Evolutionary conservation across 2,888 invertebrate species (phyloP), one percentile per base, ranked within the genome.

Genomic region (Capitulum mitella): DNA sequence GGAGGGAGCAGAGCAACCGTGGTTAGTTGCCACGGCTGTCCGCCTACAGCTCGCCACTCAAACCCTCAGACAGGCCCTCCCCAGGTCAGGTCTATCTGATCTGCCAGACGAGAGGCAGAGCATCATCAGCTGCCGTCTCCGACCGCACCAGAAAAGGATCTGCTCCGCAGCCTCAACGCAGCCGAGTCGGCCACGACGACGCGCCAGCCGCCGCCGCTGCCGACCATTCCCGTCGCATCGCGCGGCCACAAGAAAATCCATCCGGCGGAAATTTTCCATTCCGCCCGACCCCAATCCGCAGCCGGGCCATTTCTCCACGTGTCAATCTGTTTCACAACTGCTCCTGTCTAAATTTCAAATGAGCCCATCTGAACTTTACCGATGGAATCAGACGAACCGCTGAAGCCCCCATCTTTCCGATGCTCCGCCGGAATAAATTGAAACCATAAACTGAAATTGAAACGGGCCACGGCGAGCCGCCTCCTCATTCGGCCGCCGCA

Each of bases 371-470:
- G 34, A 34, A 0, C 26, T 16, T 14, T 14, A 19, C 34, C 64
- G 34, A 34, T 34, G 64, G 32, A 32, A 34, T 34, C 64, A n/a
- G 34, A 12, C 34, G 64, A 12, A 19, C 32, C 10, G 64, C 32
- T 19, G 64, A 32, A 32, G 34, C 64, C 64, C 3, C 64, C 5
- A 64, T 64, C 64, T 32, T 19, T 34, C 19, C 64, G 19, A 32
- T 19, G 64, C 64, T 32, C 8, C 64, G 64, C 64, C 32, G 3
- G 64, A 34, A 64, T 64, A 64, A 64, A 64, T 64, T 64, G 64
- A 64, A 64, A 64, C 34, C 64, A 64, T 64, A 64, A 64, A 64
- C 26, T 34, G 32, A 64, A 64, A 64, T 64, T 64, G 64, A 64
- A 34, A 64, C 64, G 64, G 14, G 32, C 6, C 14, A 16, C 6